Conservation (phyloP, 2,113 vertebrate genomes). For the Oreochromis tanganicae region DNA sequence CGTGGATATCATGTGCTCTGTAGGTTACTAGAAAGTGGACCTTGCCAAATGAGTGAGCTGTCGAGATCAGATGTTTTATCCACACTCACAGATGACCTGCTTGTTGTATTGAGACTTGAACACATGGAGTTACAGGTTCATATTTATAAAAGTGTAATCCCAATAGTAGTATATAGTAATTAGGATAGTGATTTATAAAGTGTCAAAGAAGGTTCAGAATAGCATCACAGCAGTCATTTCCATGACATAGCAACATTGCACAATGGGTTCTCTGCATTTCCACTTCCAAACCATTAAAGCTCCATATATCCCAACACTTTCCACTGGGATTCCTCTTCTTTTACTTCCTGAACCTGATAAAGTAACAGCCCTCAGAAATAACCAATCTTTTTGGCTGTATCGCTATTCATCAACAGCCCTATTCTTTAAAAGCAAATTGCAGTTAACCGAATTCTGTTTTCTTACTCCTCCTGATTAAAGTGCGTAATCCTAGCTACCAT, state of each 20-base stretch:
- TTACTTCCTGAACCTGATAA: not conserved
- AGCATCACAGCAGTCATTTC: not conserved
- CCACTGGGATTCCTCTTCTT: not conserved
- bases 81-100: not conserved
- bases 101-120: not conserved
- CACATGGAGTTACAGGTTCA: not conserved
- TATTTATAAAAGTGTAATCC: not conserved
- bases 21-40: not conserved
- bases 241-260: not conserved
- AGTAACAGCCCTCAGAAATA: not conserved
- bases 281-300: not conserved
- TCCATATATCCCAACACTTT: not conserved
- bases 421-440: not conserved
- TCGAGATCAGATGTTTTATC: not conserved
- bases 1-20: not conserved
- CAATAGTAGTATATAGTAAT: not conserved
- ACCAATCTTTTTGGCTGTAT: not conserved
- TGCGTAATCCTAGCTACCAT: not conserved
- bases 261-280: not conserved
- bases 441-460: not conserved
- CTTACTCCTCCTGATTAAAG: not conserved
- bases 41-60: not conserved
- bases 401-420: not conserved
- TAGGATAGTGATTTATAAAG: not conserved
- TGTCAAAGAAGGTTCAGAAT: not conserved